Percentiles rank a stretch among this genome's conserved stretches.
These are phyloP conservation scores for Cydia fagiglandana DNA, from an alignment of 1,140 invertebrate genomes.

Conservation along the genomic window DNA sequence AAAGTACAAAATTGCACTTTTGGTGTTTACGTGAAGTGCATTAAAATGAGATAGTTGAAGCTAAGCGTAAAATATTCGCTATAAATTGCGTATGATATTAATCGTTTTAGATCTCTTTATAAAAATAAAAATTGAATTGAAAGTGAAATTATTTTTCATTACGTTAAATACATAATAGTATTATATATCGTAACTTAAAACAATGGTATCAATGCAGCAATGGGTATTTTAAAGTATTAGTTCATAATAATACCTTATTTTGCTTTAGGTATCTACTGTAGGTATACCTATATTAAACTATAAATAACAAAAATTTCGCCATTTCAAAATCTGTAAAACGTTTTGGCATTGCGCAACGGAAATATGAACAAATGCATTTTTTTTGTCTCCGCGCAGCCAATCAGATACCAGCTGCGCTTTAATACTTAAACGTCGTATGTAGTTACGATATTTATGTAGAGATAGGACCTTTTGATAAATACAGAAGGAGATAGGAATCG, in stretches of 20 bases:
- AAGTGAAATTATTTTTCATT: too few relatives aligned
- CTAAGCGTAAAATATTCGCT: background rate
- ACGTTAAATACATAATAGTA: too few relatives aligned
- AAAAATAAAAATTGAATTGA: too few relatives aligned
- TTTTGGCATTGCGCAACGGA: constrained; percentile 16
- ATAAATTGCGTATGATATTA: background rate
- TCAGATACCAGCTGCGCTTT: background rate
- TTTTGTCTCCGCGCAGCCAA: background rate
- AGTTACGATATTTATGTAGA: background rate
- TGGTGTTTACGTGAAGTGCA: background rate
- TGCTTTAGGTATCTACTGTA: too few relatives aligned
- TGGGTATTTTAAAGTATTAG: background rate
- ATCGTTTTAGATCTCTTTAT: too few relatives aligned
- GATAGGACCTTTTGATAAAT: background rate
- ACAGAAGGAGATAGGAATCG: background rate
- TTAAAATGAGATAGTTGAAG: background rate
- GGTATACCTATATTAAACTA: background rate
- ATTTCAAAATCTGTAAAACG: constrained; percentile 3
- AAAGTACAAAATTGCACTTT: constrained; percentile 15
- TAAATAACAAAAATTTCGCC: constrained; percentile 12
- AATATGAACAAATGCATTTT: constrained; percentile 15
- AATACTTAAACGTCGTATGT: background rate
- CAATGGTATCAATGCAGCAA: too few relatives aligned
- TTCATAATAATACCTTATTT: too few relatives aligned
- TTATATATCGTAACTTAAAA: too few relatives aligned